Conservation (phyloP, 2,888 invertebrate genomes). For the Priocnemis perturbator region DNA sequence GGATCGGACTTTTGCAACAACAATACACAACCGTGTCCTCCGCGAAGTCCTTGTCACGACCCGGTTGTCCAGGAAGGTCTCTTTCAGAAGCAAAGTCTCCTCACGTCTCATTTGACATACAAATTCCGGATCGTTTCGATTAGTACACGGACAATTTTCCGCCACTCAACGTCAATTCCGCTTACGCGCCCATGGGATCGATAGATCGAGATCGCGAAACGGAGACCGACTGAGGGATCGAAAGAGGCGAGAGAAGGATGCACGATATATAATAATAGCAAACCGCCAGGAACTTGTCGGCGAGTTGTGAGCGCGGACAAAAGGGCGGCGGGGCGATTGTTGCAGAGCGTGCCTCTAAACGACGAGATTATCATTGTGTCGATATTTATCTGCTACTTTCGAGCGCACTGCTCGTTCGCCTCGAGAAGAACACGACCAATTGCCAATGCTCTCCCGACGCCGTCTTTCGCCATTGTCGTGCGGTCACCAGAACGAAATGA, state of each 20-base stretch:
- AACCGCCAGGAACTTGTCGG: constrained; percentile 56
- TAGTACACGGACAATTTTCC: constrained; percentile 61
- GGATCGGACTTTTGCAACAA: background rate
- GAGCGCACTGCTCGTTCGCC: constrained; percentile 29
- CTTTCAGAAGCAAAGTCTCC: constrained; percentile 12
- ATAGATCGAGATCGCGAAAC: background rate
- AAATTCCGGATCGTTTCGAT: constrained; percentile 37
- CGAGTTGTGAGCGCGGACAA: constrained; percentile 51
- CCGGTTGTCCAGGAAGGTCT: background rate
- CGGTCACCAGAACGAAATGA: constrained; percentile 44
- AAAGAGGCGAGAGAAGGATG: background rate
- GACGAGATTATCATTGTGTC: constrained; percentile 65
- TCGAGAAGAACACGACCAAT: background rate
- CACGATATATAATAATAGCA: constrained; percentile 22
- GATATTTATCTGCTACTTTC: constrained; percentile 67
- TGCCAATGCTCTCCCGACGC: no score
- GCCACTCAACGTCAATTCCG: constrained; percentile 62
- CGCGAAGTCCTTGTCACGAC: background rate
- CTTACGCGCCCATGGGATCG: constrained; percentile 30
- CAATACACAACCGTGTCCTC: background rate
- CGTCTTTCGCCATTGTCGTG: constrained; percentile 26
- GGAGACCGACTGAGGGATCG: background rate
- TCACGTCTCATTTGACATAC: constrained; percentile 47
- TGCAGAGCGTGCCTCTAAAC: constrained; percentile 43
- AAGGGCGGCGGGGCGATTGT: constrained; percentile 16